Percentiles rank a stretch among this genome's conserved stretches.
These are phyloP conservation scores for Bombus turneri DNA, from an alignment of 1,140 invertebrate species.

Conservation along the genomic window DNA sequence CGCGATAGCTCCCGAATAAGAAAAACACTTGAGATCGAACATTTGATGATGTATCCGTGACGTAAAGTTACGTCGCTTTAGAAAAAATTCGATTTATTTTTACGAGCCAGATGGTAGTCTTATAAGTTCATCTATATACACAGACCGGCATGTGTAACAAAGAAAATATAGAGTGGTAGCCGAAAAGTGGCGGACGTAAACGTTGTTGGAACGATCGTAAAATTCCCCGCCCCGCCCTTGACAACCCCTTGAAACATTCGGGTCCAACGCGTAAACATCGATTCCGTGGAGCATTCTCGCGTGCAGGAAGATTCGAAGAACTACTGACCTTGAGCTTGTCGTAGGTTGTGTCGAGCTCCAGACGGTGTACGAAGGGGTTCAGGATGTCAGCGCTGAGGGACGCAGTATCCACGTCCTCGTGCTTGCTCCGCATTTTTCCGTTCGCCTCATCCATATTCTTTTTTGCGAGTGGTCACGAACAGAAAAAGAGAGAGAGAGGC, in stretches of 20 bases:
- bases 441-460: conserved; percentile 47
- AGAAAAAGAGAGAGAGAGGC: background rate
- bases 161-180: background rate
- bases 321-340: conserved; percentile 92
- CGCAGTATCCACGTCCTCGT: conserved; percentile 68
- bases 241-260: conserved; percentile 18
- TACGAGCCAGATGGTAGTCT: background rate
- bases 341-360: conserved; percentile 91
- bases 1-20: background rate
- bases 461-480: background rate
- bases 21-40: background rate
- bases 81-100: conserved; percentile 16
- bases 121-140: background rate
- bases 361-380: conserved; percentile 92
- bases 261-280: conserved; percentile 44
- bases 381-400: conserved; percentile 83
- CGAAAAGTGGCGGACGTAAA: background rate
- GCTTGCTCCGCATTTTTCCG: conserved; percentile 49
- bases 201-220: background rate
- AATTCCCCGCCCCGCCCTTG: conserved; percentile 23
- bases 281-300: conserved; percentile 31
- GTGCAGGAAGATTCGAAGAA: background rate
- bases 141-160: background rate
- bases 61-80: background rate
- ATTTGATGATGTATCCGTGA: background rate